A percentile compares a stretch with the other conserved stretches of the same genome.
Conservation (phyloP, 1,140 invertebrate species). For the Zeugodacus cucurbitae region DNA sequence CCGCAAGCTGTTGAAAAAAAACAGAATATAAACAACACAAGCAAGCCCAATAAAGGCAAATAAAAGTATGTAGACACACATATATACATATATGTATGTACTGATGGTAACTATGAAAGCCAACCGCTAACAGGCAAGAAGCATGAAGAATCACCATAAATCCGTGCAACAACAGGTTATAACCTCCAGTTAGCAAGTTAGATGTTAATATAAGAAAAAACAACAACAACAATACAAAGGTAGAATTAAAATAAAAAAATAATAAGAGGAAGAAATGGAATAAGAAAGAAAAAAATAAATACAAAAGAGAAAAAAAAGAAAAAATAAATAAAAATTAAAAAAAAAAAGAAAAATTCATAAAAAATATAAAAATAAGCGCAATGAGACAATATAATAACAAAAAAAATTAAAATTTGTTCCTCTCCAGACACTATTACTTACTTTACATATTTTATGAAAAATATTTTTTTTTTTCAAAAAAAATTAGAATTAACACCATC, state of each 20-base stretch:
- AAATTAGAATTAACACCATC: not conserved
- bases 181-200: not conserved
- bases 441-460: too few relatives aligned
- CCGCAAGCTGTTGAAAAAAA: not conserved
- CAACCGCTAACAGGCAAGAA: not conserved
- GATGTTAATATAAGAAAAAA: not conserved
- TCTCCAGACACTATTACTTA: not conserved
- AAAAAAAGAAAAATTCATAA: not conserved
- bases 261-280: not conserved
- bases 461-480: too few relatives aligned
- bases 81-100: not conserved
- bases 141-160: not conserved
- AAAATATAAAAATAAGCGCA: too few relatives aligned
- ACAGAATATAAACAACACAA: not conserved
- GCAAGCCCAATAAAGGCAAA: not conserved
- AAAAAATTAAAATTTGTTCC: too few relatives aligned
- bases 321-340: not conserved
- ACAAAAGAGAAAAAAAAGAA: not conserved
- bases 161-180: conserved; percentile 31
- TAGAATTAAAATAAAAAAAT: not conserved
- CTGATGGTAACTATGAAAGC: not conserved
- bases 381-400: too few relatives aligned
- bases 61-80: not conserved
- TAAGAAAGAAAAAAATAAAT: not conserved
- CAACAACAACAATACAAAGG: not conserved